A percentile compares a stretch with the other conserved stretches of the same genome.
These are phyloP conservation scores for Eulithis testata DNA, from an alignment of 2,888 invertebrate species.

Conservation along the genomic window DNA sequence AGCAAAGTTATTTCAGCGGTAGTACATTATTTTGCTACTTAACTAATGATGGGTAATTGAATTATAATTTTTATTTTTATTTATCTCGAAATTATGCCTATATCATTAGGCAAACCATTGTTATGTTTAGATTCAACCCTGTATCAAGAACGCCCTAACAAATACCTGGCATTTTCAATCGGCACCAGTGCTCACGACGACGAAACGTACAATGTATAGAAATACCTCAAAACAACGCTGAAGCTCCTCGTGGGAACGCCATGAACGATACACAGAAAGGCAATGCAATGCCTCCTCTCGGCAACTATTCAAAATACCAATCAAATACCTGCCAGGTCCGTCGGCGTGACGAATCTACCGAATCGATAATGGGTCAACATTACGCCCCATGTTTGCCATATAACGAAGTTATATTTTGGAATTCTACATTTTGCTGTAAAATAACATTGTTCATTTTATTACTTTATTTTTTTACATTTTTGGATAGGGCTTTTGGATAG, in stretches of 20 bases:
- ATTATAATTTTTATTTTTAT: neutral
- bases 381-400: constrained; percentile 78
- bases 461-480: constrained; percentile 62
- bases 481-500: constrained; percentile 44
- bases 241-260: constrained; percentile 59
- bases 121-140: constrained; percentile 32
- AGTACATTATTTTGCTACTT: neutral
- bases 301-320: constrained; percentile 80
- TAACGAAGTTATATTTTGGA: constrained; percentile 81
- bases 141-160: constrained; percentile 63
- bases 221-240: constrained; percentile 78
- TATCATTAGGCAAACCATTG: constrained; percentile 11
- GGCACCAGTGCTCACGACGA: constrained; percentile 63
- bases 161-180: constrained; percentile 74
- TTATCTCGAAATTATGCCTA: constrained; percentile 6
- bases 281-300: constrained; percentile 51
- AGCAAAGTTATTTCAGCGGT: constrained; percentile 10
- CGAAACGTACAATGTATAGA: constrained; percentile 64
- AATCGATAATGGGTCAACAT: constrained; percentile 74
- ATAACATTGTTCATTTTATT: constrained; percentile 82
- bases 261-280: constrained; percentile 35
- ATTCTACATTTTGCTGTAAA: constrained; percentile 81
- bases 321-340: constrained; percentile 83
- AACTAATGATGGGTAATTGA: neutral
- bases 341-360: constrained; percentile 82